Evolutionary conservation across 2,888 invertebrate species (phyloP), one percentile per base, ranked within the genome.

Genomic region (Mystacides longicornis): DNA sequence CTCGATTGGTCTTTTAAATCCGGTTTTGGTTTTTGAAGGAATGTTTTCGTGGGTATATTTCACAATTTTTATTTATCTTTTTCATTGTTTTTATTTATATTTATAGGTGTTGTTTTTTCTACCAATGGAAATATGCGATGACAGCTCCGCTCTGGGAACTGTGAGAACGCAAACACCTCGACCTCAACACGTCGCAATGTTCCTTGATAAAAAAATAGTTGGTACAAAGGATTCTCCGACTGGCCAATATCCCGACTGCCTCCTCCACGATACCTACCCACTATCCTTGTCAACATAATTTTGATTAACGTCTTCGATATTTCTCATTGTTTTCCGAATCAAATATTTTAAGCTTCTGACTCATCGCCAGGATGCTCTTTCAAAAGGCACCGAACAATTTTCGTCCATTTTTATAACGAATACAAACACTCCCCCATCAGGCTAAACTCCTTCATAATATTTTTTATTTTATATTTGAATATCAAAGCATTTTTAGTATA

Each of bases 31-130:
- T 57, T 60, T 55, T 55, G 57, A 55, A 57, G 60, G 60, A 57
- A 57, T 57, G 60, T 53, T 57, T 51, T 47, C 55, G 51, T 49
- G 50, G 59, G 52, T 56, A 59, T 59, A 59, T 59, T 59, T 59
- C 57, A 55, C 60, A 51, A 57, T 60, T 60, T 60, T 60, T 60
- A 55, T 57, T 51, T 50, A 43, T 54, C 56, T 58, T 57, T 60
- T 51, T 50, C 47, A 43, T 37, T 51, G 49, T 60, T 60, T 62
- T 60, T 58, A 55, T 60, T 57, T 56, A 77, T 77, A 77, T 77
- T 77, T 77, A 77, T 77, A 75, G 77, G 75, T 75, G 71, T 49
- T 74, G 74, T 75, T 77, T 77, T 77, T 77, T n/a, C 76, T 75
- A 70, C 67, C 64, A 72, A 73, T 72, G 76, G 73, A 77, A 77